Evolutionary conservation across 2,113 vertebrate species (phyloP).

Genomic region (Furnarius figulus): DNA sequence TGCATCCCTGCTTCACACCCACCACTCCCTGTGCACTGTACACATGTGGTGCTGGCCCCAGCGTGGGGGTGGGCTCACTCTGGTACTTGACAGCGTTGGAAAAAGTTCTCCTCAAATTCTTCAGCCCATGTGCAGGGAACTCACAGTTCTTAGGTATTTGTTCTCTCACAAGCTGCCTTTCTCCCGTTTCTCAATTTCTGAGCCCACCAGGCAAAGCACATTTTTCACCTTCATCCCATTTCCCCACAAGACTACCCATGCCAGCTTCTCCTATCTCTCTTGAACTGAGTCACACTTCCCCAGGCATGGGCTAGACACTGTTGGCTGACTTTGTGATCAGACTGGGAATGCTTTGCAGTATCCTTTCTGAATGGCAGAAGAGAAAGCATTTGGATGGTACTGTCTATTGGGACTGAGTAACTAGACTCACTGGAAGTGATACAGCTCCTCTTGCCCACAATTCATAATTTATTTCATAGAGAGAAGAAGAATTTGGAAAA

Average conservation of each 20-base stretch:
- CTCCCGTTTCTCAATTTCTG: neutral
- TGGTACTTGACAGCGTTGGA: neutral
- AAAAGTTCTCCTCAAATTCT: neutral
- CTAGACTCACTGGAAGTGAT: neutral
- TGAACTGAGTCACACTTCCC: neutral
- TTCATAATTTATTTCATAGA: conserved; percentile 6
- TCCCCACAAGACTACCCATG: neutral
- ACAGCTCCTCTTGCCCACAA: neutral
- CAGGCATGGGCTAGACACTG: neutral
- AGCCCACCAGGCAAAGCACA: neutral
- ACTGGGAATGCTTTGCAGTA: neutral
- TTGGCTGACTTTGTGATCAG: neutral
- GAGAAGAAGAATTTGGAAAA: neutral
- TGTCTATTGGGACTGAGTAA: neutral
- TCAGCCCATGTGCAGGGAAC: neutral
- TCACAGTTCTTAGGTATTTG: neutral
- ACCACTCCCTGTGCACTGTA: neutral
- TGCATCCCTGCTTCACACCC: neutral
- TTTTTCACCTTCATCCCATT: neutral
- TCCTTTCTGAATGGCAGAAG: neutral
- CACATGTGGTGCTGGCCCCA: neutral
- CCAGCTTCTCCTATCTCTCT: neutral
- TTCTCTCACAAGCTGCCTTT: neutral
- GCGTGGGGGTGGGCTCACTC: neutral
- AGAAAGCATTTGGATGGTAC: neutral